Evolutionary conservation across 1,140 invertebrate species (phyloP).

Genomic region (Drosophila parabipectinata): DNA sequence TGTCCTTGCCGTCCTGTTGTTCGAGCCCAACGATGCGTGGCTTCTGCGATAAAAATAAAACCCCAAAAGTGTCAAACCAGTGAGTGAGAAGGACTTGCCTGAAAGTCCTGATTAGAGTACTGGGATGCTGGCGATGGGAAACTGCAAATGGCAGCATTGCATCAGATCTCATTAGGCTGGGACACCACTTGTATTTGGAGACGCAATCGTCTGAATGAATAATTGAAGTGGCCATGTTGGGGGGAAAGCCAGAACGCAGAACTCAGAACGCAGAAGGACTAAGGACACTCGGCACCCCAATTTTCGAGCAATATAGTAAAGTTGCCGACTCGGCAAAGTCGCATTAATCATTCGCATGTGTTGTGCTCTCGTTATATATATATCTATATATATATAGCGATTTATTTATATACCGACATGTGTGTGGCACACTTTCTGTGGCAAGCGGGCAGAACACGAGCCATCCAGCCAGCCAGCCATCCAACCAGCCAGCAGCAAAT

Average conservation of each 20-base stretch:
- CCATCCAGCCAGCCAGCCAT: neutral
- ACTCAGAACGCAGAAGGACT: neutral
- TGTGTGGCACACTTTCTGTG: slow-evolving; percentile 50
- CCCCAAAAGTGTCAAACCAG: slow-evolving; percentile 54
- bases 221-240: slow-evolving; percentile 32
- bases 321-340: slow-evolving; percentile 63
- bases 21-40: slow-evolving; percentile 75
- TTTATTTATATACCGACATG: slow-evolving; percentile 5
- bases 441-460: slow-evolving; percentile 45
- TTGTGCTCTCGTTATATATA: neutral
- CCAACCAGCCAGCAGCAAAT: slow-evolving; percentile 23
- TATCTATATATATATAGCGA: slow-evolving; percentile 1
- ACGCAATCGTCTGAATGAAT: slow-evolving; percentile 42
- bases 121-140: too few relatives aligned
- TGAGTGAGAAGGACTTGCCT: slow-evolving; percentile 8
- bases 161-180: slow-evolving; percentile 44
- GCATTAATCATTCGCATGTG: slow-evolving; percentile 74
- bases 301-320: slow-evolving; percentile 62
- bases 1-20: slow-evolving; percentile 13
- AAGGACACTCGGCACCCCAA: neutral
- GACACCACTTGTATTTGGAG: slow-evolving; percentile 35
- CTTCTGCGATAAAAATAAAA: slow-evolving; percentile 72
- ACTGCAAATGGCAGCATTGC: neutral
- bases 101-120: slow-evolving; percentile 19
- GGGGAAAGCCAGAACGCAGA: too few relatives aligned